These are phyloP conservation scores for Brotula barbata DNA, from an alignment of 2,797 vertebrate species.

Conservation along the genomic window DNA sequence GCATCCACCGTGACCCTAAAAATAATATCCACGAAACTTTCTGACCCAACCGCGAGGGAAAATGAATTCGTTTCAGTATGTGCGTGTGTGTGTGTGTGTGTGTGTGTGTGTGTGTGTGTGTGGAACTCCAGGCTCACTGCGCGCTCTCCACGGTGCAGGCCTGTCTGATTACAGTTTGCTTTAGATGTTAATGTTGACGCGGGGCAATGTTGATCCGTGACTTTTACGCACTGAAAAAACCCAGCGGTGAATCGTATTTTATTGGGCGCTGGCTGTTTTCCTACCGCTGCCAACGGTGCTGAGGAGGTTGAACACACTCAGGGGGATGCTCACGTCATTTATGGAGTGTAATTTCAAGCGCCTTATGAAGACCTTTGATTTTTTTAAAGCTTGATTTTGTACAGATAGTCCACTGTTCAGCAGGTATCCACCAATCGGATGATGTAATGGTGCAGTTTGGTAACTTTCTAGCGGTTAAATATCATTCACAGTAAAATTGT, in stretches of 20 bases:
- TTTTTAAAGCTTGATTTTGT: not conserved
- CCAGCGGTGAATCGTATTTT: slow-evolving; percentile 13
- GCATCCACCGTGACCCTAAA: not conserved
- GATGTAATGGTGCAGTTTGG: not conserved
- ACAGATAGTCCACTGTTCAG: not conserved
- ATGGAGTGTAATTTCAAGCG: slow-evolving; percentile 7
- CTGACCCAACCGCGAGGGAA: slow-evolving; percentile 38
- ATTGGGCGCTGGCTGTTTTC: slow-evolving; percentile 16
- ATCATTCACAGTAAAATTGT: not conserved
- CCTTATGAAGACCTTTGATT: no score
- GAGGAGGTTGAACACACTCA: not conserved
- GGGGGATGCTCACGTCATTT: slow-evolving; percentile 13
- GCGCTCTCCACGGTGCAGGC: slow-evolving; percentile 20
- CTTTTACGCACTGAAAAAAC: slow-evolving; percentile 7
- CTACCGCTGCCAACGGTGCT: not conserved
- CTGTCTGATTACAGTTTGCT: slow-evolving; percentile 30
- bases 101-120: slow-evolving; percentile 30
- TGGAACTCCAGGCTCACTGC: slow-evolving; percentile 26
- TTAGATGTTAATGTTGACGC: slow-evolving; percentile 28
- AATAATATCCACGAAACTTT: slow-evolving; percentile 4
- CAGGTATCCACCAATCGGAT: not conserved
- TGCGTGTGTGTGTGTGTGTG: slow-evolving; percentile 2
- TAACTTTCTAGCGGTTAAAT: not conserved
- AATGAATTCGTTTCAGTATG: slow-evolving; percentile 49
- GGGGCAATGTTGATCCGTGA: not conserved